Evolutionary conservation across 2,888 invertebrate species (phyloP).

Genomic region (Coenonympha arcania): DNA sequence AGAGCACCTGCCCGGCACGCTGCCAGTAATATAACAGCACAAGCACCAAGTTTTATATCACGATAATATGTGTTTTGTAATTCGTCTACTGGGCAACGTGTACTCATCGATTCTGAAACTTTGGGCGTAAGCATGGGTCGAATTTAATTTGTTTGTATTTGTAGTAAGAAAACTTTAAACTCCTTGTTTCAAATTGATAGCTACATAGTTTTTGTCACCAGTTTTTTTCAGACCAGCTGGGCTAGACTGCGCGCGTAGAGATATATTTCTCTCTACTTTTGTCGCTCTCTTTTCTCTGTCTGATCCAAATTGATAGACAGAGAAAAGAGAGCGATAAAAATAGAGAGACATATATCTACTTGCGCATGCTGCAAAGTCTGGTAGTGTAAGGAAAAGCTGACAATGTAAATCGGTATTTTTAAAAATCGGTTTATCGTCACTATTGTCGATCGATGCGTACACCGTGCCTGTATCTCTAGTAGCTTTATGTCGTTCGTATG

Average conservation of each 20-base stretch:
- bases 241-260: too few relatives aligned
- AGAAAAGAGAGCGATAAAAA: too few relatives aligned
- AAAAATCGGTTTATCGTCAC: not conserved
- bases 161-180: not conserved
- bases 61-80: constrained; percentile 72
- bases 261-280: too few relatives aligned
- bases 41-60: constrained; percentile 73
- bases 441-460: constrained; percentile 39
- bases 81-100: constrained; percentile 65
- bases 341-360: too few relatives aligned
- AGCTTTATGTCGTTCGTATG: constrained; percentile 73
- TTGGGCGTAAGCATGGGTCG: too few relatives aligned
- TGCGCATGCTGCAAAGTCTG: too few relatives aligned
- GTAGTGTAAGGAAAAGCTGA: not conserved
- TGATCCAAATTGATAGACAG: too few relatives aligned
- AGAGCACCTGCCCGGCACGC: constrained; percentile 74
- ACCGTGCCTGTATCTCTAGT: constrained; percentile 58
- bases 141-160: too few relatives aligned
- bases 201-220: too few relatives aligned
- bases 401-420: not conserved
- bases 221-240: too few relatives aligned
- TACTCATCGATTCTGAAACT: constrained; percentile 36
- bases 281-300: too few relatives aligned
- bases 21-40: constrained; percentile 71
- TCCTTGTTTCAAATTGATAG: too few relatives aligned